Conservation (phyloP, 2,797 vertebrate species). For the Anabas testudineus region DNA sequence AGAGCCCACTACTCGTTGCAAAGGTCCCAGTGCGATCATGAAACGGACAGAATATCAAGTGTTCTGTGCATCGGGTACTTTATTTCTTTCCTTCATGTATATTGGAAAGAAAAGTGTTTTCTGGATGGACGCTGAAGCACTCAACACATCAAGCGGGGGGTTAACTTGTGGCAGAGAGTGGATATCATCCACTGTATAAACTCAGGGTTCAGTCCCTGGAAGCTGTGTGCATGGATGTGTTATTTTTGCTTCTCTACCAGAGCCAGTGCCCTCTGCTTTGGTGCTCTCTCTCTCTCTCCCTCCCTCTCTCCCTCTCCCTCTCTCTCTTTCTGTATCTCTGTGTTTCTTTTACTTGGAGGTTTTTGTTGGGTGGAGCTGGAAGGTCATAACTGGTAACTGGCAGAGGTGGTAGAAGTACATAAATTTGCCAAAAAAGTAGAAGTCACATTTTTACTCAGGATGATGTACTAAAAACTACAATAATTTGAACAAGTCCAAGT, state of each 20-base stretch:
- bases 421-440: too few species aligned
- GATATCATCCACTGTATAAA: neutral
- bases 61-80: conserved; percentile 7
- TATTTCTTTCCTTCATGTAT: neutral
- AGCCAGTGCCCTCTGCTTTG: too few species aligned
- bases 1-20: conserved; percentile 36
- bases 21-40: conserved; percentile 7
- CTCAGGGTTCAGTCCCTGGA: neutral
- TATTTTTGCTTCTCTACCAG: neutral
- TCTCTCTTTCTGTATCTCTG: too few species aligned
- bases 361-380: too few species aligned
- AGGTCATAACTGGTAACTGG: too few species aligned
- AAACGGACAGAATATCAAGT: conserved; percentile 30
- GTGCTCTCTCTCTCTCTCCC: too few species aligned
- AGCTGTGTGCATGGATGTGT: neutral
- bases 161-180: neutral
- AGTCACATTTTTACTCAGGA: too few species aligned
- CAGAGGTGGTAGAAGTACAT: too few species aligned
- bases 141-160: neutral
- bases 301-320: too few species aligned
- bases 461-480: too few species aligned
- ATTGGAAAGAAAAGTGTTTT: conserved; percentile 8
- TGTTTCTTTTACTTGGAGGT: too few species aligned
- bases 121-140: neutral
- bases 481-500: too few species aligned